Percentiles rank a stretch among this genome's conserved stretches.
phyloP scores from a whole-genome alignment of 2,888 invertebrate species.

The Leucophenga montana region DNA sequence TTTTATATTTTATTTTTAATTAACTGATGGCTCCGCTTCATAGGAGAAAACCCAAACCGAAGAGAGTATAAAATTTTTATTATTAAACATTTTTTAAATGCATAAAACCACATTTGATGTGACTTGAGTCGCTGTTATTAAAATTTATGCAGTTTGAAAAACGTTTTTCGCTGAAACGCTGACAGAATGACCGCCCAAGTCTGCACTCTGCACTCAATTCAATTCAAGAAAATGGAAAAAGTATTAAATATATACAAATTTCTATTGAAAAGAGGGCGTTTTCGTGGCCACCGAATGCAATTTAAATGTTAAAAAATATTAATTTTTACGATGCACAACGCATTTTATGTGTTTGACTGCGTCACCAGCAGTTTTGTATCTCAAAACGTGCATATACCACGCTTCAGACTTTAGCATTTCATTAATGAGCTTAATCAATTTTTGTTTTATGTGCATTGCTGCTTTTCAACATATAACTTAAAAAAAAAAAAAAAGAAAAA shows the following conservation, averaged over 20 bases:
- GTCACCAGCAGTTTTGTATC: neutral
- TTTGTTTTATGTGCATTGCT: constrained; percentile 42
- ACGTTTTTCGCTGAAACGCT: neutral
- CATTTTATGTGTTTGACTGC: neutral
- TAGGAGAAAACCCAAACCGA: neutral
- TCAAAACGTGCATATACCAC: constrained; percentile 33
- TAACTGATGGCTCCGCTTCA: constrained; percentile 6
- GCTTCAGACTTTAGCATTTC: constrained; percentile 66
- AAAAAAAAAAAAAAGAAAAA: too few species aligned
- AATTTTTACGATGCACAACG: constrained; percentile 16
- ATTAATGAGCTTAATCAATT: constrained; percentile 68
- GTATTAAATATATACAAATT: too few species aligned
- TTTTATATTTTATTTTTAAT: constrained; percentile 22
- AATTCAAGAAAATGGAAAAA: too few species aligned
- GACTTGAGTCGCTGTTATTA: constrained; percentile 9
- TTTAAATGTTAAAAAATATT: constrained; percentile 17
- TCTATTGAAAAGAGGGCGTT: constrained; percentile 5
- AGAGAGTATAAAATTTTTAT: neutral
- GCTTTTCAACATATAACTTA: neutral
- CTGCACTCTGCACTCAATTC: neutral
- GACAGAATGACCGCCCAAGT: neutral
- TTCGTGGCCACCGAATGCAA: neutral
- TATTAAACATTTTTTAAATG: neutral
- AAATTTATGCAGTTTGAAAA: constrained; percentile 25
- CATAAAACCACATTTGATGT: neutral